Percentiles rank a stretch among this genome's conserved stretches.
Conservation (phyloP, 2,888 invertebrate species). For the Liopterus haemorrhoidalis region DNA sequence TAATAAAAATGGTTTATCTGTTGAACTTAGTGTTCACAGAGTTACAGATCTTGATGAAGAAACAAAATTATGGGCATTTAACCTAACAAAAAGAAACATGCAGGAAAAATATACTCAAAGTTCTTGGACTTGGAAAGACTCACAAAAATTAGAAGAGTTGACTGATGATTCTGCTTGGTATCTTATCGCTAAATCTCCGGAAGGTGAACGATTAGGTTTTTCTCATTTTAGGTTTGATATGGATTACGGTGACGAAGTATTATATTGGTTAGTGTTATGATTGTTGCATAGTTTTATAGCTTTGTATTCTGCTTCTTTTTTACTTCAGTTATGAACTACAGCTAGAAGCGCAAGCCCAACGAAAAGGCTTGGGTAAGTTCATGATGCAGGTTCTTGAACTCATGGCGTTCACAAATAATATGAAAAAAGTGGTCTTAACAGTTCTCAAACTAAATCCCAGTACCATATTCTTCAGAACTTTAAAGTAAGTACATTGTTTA, state of each 20-base stretch:
- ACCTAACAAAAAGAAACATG: conserved; percentile 75
- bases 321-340: conserved; percentile 78
- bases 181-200: conserved; percentile 55
- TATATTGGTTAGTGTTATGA: conserved; percentile 61
- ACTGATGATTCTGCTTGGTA: conserved; percentile 68
- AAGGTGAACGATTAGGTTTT: conserved; percentile 59
- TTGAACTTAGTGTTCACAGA: conserved; percentile 55
- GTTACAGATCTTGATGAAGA: conserved; percentile 53
- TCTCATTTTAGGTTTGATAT: conserved; percentile 80
- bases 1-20: conserved; percentile 54
- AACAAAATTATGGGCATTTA: conserved; percentile 63
- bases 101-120: conserved; percentile 66
- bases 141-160: conserved; percentile 68
- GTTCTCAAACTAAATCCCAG: conserved; percentile 71
- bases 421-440: conserved; percentile 78
- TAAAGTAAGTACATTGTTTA: conserved; percentile 55
- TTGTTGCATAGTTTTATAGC: background rate
- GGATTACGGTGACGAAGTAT: conserved; percentile 68
- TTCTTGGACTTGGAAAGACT: conserved; percentile 74
- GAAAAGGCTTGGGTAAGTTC: conserved; percentile 78
- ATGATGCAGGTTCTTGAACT: conserved; percentile 72
- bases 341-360: conserved; percentile 61
- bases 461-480: conserved; percentile 69
- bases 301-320: background rate
- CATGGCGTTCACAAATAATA: conserved; percentile 65